Evolutionary conservation across 2,797 vertebrate genomes (phyloP), one percentile per base, ranked within the genome.

Genomic region (Vespertilio murinus): DNA sequence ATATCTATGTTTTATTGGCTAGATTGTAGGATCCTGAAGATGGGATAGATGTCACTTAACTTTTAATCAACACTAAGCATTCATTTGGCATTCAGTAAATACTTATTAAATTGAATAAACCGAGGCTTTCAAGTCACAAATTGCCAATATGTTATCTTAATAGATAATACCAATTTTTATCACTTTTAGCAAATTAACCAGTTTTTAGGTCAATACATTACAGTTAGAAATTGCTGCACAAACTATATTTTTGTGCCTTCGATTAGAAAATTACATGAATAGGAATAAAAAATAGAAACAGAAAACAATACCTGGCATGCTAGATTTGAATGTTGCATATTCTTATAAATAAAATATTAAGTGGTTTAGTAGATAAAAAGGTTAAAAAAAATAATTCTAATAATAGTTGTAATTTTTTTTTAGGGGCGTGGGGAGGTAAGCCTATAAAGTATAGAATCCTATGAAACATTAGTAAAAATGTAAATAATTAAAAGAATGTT

Each of bases 391-490:
- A 30, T 2, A n/a, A 64, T 5, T 54, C 52, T 54, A 54, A 54
- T 54, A 23, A 54, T 61, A 61, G 28, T 59, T 11, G 12, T 59
- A 28, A 61, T 61, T 61, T 30, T 40, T 88, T 61, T 61, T 30
- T 40, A 86, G 25, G 11, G 5, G 25, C 3, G 54, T 11, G 54
- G 25, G 56, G 56, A 59, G 56, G 3, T 65, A 81, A 87, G 3
- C 7, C 18, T 92, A 1, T 90, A 78, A 93, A 82, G 16, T 84
- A 17, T 64, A 88, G 10, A 81, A 71, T 6, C 22, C 12, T 70
- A 65, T 78, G 35, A 96, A 92, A 86, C n/a, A 89, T 94, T 89
- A 87, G 40, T 81, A 94, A 95, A 91, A 33, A 47, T 81, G 9
- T 64, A 61, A 40, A 65, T 88, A 94, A 86, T 82, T 75, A 81